Evolutionary conservation across 2,797 vertebrate species (phyloP).

Genomic region (Xiphorhynchus erythropygius): DNA sequence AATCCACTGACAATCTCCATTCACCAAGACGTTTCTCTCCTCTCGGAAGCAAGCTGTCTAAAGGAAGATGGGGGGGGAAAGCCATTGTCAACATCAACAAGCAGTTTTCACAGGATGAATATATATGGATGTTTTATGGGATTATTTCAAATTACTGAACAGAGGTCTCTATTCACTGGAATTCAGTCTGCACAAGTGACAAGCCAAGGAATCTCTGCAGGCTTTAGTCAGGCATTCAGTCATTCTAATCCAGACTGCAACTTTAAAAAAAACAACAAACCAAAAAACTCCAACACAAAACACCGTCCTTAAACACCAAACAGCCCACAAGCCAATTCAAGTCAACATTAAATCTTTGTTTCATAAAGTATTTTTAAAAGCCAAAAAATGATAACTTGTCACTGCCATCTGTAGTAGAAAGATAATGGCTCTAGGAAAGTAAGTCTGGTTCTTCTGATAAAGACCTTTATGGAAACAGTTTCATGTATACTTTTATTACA

Average conservation of each 20-base stretch:
- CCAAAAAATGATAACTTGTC: neutral
- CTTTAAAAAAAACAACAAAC: neutral
- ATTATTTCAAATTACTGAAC: slow-evolving; percentile 51
- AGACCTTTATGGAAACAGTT: neutral
- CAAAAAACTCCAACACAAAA: neutral
- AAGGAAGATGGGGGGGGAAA: neutral
- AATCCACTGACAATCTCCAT: slow-evolving; percentile 97
- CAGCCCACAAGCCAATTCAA: neutral
- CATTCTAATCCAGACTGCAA: neutral
- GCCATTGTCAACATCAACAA: slow-evolving; percentile 16
- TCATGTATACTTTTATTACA: neutral
- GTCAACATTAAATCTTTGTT: neutral
- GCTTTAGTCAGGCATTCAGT: neutral
- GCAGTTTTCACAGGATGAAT: slow-evolving; percentile 19
- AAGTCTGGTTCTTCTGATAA: neutral
- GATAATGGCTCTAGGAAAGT: neutral
- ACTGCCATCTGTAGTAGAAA: neutral
- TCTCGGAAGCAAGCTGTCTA: slow-evolving; percentile 97
- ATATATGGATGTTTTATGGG: slow-evolving; percentile 32
- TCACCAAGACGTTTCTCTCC: slow-evolving; percentile 93
- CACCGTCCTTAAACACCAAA: neutral
- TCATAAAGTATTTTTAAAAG: neutral
- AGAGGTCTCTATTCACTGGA: slow-evolving; percentile 29
- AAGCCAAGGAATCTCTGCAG: slow-evolving; percentile 10
- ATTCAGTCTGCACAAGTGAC: neutral